Conservation (phyloP, 2,888 invertebrate genomes). For the Aethes cnicana region DNA sequence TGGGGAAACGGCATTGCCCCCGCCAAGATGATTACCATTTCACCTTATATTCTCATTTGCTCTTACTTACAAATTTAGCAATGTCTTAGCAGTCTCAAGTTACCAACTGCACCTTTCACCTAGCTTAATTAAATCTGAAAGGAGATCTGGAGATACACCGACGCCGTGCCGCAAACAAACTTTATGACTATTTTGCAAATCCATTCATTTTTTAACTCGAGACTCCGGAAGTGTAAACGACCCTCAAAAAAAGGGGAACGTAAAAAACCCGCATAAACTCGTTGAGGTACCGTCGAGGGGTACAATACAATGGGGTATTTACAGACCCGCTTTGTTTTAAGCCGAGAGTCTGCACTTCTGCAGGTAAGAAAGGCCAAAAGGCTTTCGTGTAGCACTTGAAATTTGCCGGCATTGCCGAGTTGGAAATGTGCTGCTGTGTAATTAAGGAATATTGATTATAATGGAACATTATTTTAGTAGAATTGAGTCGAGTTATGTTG, state of each 20-base stretch:
- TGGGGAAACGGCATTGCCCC: too few relatives aligned
- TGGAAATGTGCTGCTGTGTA: slow-evolving; percentile 1
- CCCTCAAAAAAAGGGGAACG: slow-evolving; percentile 39
- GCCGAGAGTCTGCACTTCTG: slow-evolving; percentile 24
- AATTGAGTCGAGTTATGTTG: too few relatives aligned
- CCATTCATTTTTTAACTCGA: slow-evolving; percentile 28
- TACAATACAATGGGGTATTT: slow-evolving; percentile 28
- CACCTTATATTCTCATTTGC: too few relatives aligned
- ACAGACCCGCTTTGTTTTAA: slow-evolving; percentile 29
- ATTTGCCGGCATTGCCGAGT: slow-evolving; percentile 22
- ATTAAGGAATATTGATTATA: neutral
- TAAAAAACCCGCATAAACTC: slow-evolving; percentile 57
- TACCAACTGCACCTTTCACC: too few relatives aligned
- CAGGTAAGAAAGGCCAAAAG: slow-evolving; percentile 27
- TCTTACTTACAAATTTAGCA: too few relatives aligned
- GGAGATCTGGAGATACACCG: slow-evolving; percentile 16
- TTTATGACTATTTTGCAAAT: slow-evolving; percentile 31
- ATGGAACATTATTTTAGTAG: neutral
- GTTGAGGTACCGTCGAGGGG: slow-evolving; percentile 42
- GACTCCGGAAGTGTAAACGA: slow-evolving; percentile 31
- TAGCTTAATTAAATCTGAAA: too few relatives aligned
- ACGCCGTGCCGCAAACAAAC: slow-evolving; percentile 14
- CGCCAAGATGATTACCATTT: too few relatives aligned
- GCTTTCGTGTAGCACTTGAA: slow-evolving; percentile 18
- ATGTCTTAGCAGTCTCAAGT: too few relatives aligned